Evolutionary conservation across 2,113 vertebrate genomes (phyloP).

Genomic region (Isichthys henryi): DNA sequence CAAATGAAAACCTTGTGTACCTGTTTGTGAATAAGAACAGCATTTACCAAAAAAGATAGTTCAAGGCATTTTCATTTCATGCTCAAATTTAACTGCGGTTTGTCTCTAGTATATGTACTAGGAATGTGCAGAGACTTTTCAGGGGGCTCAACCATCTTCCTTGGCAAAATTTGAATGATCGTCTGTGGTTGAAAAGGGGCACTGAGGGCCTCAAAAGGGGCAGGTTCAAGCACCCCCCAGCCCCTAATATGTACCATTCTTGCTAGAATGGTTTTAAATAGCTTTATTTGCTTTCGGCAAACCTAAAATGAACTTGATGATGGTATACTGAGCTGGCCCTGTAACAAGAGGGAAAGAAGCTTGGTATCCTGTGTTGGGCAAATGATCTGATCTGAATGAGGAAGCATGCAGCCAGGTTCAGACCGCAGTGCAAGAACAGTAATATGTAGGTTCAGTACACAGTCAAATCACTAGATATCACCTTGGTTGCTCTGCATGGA

Average conservation of each 20-base stretch:
- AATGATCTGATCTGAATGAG: not conserved
- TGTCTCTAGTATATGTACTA: not conserved
- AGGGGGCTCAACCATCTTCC: not conserved
- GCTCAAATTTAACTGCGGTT: not conserved
- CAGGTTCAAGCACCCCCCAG: not conserved
- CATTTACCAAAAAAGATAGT: not conserved
- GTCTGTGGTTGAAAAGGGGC: not conserved
- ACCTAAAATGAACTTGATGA: not conserved
- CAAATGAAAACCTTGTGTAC: not conserved
- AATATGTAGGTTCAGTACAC: not conserved
- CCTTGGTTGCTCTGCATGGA: conserved; percentile 49
- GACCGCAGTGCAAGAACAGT: not conserved
- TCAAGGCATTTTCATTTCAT: not conserved
- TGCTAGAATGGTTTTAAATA: not conserved
- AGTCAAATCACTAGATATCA: conserved; percentile 20
- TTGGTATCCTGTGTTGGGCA: not conserved
- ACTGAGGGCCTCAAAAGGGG: not conserved
- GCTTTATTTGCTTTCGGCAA: not conserved
- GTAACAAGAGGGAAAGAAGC: not conserved
- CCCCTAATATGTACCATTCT: not conserved
- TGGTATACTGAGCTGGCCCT: not conserved
- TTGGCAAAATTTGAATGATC: not conserved
- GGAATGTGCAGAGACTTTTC: not conserved
- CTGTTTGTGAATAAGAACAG: not conserved
- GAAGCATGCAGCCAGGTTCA: not conserved